These are phyloP conservation scores for Tanaodytes sp. DNA, from an alignment of 2,888 invertebrate genomes.

Conservation along the genomic window DNA sequence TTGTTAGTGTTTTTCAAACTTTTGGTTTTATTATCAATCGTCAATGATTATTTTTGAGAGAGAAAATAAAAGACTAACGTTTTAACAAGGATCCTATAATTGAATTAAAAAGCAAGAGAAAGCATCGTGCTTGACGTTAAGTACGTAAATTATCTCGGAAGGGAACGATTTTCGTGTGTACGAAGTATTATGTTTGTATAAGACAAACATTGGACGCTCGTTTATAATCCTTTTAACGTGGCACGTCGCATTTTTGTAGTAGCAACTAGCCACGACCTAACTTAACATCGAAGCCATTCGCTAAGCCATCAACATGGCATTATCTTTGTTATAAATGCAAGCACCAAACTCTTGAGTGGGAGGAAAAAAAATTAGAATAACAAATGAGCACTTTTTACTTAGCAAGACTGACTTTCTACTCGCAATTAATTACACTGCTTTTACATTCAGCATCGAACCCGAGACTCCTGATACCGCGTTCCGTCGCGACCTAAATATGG, in stretches of 20 bases:
- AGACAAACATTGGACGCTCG: conserved; percentile 39
- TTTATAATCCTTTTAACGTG: conserved; percentile 53
- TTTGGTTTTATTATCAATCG: conserved; percentile 5
- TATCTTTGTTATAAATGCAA: conserved; percentile 50
- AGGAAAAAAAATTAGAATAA: conserved; percentile 41
- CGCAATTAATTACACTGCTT: conserved; percentile 24
- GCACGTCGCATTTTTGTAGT: conserved; percentile 51
- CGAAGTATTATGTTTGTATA: conserved; percentile 14
- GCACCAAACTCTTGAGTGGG: conserved; percentile 33
- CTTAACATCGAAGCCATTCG: conserved; percentile 50
- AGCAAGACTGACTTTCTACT: conserved; percentile 24
- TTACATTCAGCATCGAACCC: conserved; percentile 12
- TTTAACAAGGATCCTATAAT: too few relatives aligned
- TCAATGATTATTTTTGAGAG: too few relatives aligned
- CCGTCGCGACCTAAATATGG: too few relatives aligned
- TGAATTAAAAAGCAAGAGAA: too few relatives aligned
- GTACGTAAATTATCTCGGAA: not conserved
- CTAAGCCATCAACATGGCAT: conserved; percentile 39
- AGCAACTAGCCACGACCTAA: conserved; percentile 40
- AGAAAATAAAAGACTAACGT: too few relatives aligned
- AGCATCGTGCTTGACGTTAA: conserved; percentile 3
- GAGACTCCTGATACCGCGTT: not conserved
- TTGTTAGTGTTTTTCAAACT: conserved; percentile 20
- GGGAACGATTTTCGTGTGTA: conserved; percentile 11
- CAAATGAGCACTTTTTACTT: conserved; percentile 38